Evolutionary conservation across 2,113 vertebrate species (phyloP).

Genomic region (Himantopus leucocephalus): DNA sequence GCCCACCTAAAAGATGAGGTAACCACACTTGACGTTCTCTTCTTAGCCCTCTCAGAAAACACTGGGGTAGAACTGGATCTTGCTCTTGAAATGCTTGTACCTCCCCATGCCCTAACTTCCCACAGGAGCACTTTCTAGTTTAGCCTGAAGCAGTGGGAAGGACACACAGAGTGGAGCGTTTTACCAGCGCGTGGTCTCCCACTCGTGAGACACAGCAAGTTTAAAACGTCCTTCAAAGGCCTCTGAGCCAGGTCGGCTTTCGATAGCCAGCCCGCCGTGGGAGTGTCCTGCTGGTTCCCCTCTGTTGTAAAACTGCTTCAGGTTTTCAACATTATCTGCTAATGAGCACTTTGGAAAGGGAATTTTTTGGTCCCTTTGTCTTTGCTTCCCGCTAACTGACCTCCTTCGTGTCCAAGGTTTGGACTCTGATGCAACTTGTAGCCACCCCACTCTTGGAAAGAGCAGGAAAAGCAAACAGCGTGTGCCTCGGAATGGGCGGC

Average conservation of each 20-base stretch:
- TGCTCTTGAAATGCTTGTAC: neutral
- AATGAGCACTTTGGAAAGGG: neutral
- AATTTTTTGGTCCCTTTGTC: neutral
- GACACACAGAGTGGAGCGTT: rapidly evolving
- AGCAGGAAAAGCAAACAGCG: neutral
- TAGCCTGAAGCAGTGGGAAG: neutral
- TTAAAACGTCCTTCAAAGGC: neutral
- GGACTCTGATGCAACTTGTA: neutral
- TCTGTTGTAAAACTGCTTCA: neutral
- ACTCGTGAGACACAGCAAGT: neutral
- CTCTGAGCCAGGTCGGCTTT: neutral
- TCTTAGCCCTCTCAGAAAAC: neutral
- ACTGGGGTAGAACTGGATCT: neutral
- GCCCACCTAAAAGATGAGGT: neutral
- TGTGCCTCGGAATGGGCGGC: neutral
- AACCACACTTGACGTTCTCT: neutral
- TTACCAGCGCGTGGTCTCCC: neutral
- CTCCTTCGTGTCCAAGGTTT: neutral
- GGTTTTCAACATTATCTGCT: neutral
- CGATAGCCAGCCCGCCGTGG: rapidly evolving
- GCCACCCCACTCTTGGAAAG: neutral
- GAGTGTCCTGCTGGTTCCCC: rapidly evolving
- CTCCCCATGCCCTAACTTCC: neutral
- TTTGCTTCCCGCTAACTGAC: neutral
- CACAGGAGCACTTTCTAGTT: neutral